Evolutionary conservation across 2,888 invertebrate genomes (phyloP).

Genomic region (Cosmopolites sordidus): DNA sequence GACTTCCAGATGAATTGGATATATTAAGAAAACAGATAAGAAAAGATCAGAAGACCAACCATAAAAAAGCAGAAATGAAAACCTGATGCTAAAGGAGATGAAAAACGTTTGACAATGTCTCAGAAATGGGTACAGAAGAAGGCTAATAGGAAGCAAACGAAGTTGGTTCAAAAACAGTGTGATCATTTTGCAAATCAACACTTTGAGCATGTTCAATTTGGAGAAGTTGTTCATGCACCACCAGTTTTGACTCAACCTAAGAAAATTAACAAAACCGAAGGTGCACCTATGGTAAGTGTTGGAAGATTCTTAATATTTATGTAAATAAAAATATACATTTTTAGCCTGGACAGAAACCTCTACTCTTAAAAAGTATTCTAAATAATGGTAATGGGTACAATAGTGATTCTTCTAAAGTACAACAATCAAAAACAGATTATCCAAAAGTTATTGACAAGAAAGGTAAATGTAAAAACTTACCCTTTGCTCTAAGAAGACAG

Average conservation of each 20-base stretch:
- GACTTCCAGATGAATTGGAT: constrained; percentile 53
- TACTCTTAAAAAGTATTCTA: constrained; percentile 56
- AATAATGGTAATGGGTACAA: background rate
- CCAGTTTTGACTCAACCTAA: constrained; percentile 59
- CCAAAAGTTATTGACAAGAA: constrained; percentile 48
- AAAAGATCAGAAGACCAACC: constrained; percentile 42
- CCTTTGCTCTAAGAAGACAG: constrained; percentile 54
- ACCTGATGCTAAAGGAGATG: constrained; percentile 38
- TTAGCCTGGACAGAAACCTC: constrained; percentile 61
- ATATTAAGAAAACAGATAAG: constrained; percentile 48
- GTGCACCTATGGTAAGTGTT: constrained; percentile 33
- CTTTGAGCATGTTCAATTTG: constrained; percentile 66
- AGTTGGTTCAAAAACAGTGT: constrained; percentile 24
- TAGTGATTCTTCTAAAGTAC: constrained; percentile 34
- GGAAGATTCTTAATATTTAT: background rate
- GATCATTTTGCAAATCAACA: constrained; percentile 49
- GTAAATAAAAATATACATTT: constrained; percentile 31
- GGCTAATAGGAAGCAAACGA: constrained; percentile 41
- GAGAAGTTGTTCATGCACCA: constrained; percentile 70
- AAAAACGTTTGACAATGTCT: constrained; percentile 49
- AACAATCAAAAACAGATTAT: constrained; percentile 31
- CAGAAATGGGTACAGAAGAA: constrained; percentile 55
- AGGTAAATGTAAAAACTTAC: constrained; percentile 60
- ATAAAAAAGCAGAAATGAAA: constrained; percentile 44
- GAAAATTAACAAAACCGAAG: constrained; percentile 44